Percentiles rank a stretch among this genome's conserved stretches.
phyloP scores from a whole-genome alignment of 2,797 vertebrate species.

The Labeo calbasu region DNA sequence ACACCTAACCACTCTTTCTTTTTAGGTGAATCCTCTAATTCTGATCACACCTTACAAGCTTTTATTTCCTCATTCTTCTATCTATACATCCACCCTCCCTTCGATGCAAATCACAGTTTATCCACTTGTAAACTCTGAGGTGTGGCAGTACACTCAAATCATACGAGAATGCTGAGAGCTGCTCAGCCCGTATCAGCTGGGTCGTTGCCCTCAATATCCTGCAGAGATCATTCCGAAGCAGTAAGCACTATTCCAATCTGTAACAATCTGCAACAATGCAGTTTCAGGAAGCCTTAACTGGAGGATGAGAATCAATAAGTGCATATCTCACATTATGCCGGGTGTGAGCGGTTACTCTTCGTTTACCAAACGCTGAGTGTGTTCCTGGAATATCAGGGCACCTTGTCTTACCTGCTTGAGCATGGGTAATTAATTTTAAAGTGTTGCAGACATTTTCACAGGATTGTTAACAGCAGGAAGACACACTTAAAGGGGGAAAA shows the following conservation, averaged over 20 bases:
- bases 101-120: not conserved
- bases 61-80: not conserved
- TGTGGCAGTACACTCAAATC: not conserved
- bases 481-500: slow-evolving; percentile 33
- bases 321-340: slow-evolving; percentile 37
- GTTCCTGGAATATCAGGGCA: slow-evolving; percentile 32
- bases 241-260: slow-evolving; percentile 45
- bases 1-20: not conserved
- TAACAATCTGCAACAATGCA: slow-evolving; percentile 34
- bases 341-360: slow-evolving; percentile 29
- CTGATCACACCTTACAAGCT: not conserved
- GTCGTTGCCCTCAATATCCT: slow-evolving; percentile 14
- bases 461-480: slow-evolving; percentile 42
- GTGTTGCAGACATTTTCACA: slow-evolving; percentile 34
- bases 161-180: not conserved
- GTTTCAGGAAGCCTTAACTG: slow-evolving; percentile 41
- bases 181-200: not conserved
- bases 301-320: slow-evolving; percentile 38
- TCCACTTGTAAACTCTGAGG: not conserved
- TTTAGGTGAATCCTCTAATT: not conserved
- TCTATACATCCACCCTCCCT: not conserved
- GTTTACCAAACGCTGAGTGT: slow-evolving; percentile 38
- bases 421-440: slow-evolving; percentile 28
- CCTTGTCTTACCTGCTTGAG: slow-evolving; percentile 50
- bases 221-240: slow-evolving; percentile 33